Evolutionary conservation across 2,797 vertebrate genomes (phyloP).

Genomic region (Kryptolebias ocellatus): DNA sequence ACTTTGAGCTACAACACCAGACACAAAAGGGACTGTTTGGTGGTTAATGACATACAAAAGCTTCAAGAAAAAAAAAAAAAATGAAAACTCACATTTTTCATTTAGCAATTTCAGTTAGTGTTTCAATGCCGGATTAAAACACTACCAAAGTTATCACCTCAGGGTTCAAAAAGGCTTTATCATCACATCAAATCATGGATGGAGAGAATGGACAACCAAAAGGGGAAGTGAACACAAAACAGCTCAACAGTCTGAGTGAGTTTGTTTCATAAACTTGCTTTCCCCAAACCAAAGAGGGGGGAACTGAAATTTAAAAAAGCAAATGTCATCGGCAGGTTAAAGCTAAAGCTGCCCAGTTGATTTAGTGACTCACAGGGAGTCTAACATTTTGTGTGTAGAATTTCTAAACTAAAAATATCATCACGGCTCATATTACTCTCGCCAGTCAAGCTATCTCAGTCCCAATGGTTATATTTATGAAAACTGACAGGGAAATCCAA

Average conservation of each 20-base stretch:
- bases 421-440: conserved; percentile 35
- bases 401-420: conserved; percentile 24
- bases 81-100: too few species aligned
- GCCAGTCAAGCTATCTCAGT: conserved; percentile 4
- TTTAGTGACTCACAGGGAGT: conserved; percentile 27
- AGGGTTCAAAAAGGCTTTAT: conserved; percentile 8
- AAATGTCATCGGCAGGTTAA: conserved; percentile 20
- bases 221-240: conserved; percentile 8
- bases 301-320: conserved; percentile 5
- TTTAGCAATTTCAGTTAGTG: too few species aligned
- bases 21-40: not conserved
- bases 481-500: conserved; percentile 22
- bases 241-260: not conserved
- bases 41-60: not conserved
- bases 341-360: conserved; percentile 13
- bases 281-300: not conserved
- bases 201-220: conserved; percentile 4
- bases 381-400: conserved; percentile 11
- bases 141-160: conserved; percentile 3
- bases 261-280: conserved; percentile 1
- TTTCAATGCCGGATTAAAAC: too few species aligned
- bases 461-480: conserved; percentile 8
- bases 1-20: conserved; percentile 13
- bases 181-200: conserved; percentile 4
- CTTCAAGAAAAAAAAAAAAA: too few species aligned